phyloP scores from a whole-genome alignment of 92 coral and sea anemone genomes.

The Virgularia gustaviana region DNA sequence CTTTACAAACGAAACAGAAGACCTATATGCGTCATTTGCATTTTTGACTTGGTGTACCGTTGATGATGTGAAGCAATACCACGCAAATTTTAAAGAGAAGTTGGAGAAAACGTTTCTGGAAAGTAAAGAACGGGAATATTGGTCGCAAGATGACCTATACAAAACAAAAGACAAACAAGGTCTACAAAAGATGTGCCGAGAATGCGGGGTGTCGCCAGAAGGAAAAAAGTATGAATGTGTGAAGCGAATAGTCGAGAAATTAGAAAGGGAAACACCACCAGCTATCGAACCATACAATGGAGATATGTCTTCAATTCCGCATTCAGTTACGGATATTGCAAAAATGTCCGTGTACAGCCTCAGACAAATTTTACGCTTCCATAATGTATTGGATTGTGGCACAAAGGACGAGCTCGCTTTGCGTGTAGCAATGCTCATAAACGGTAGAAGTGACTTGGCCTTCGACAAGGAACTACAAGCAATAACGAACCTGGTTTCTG shows the following conservation, averaged over 20 bases:
- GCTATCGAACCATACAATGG: slow-evolving; percentile 51
- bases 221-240: slow-evolving; percentile 55
- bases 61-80: no score
- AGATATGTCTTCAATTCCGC: slow-evolving; percentile 30
- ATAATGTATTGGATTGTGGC: slow-evolving; percentile 59
- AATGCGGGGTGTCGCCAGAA: slow-evolving; percentile 41
- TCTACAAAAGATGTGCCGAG: slow-evolving; percentile 37
- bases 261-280: slow-evolving; percentile 43
- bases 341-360: slow-evolving; percentile 52
- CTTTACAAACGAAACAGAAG: neutral
- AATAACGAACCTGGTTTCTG: slow-evolving; percentile 31
- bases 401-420: slow-evolving; percentile 59
- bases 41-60: slow-evolving; percentile 35
- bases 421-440: slow-evolving; percentile 58
- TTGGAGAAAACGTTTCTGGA: slow-evolving; percentile 36
- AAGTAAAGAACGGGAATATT: slow-evolving; percentile 56
- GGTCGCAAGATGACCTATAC: slow-evolving; percentile 57
- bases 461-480: slow-evolving; percentile 53
- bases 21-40: slow-evolving; percentile 27
- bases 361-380: slow-evolving; percentile 52
- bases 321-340: slow-evolving; percentile 45
- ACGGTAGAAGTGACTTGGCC: slow-evolving; percentile 45
- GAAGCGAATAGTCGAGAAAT: slow-evolving; percentile 33
- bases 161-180: slow-evolving; percentile 38
- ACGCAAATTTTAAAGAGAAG: slow-evolving; percentile 38